These are phyloP conservation scores for Ciona savignyi DNA, from an alignment of 23 tunicate genomes.

Conservation along the genomic window DNA sequence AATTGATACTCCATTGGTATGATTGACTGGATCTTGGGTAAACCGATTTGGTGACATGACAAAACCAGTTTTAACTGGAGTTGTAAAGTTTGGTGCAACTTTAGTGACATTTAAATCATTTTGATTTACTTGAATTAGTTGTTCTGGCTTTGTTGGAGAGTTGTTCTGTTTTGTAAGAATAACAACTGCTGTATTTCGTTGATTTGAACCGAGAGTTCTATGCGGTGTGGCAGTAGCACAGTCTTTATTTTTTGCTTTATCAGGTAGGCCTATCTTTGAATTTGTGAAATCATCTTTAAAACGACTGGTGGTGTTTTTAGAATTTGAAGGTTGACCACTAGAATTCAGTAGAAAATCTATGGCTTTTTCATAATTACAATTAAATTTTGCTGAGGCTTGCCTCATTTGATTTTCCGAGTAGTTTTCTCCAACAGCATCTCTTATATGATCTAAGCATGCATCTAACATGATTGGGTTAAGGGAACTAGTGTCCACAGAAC, in stretches of 20 bases:
- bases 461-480: background rate
- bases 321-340: too few relatives aligned
- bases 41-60: background rate
- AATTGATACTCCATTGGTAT: background rate
- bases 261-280: too few relatives aligned
- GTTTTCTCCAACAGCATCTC: conserved; percentile 68
- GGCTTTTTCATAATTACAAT: conserved; percentile 58
- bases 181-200: background rate
- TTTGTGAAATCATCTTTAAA: too few relatives aligned
- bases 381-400: conserved; percentile 27
- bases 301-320: too few relatives aligned
- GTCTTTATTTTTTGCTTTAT: too few relatives aligned
- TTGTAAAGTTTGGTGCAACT: conserved; percentile 24
- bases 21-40: background rate
- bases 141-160: background rate
- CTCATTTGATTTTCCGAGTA: conserved; percentile 34
- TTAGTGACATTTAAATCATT: conserved; percentile 19
- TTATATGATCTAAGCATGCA: conserved; percentile 16
- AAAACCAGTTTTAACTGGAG: conserved; percentile 77
- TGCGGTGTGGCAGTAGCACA: too few relatives aligned
- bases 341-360: conserved; percentile 44
- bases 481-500: background rate
- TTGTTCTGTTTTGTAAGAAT: background rate
- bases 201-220: background rate
- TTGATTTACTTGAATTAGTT: background rate